Conservation (phyloP, 92 coral and sea anemone genomes). For the Scolanthus callimorphus region DNA sequence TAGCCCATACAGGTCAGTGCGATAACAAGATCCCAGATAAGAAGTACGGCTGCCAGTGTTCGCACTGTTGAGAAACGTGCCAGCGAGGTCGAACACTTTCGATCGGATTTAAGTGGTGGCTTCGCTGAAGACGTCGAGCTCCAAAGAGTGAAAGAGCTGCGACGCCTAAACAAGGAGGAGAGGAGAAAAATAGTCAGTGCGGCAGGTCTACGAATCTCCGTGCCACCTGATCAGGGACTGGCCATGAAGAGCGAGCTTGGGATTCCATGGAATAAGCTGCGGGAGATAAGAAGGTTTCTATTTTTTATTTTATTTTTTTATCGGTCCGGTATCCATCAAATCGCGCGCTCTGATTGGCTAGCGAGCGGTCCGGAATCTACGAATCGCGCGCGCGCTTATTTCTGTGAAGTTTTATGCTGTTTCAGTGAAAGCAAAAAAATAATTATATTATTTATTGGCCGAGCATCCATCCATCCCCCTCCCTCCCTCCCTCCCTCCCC, state of each 20-base stretch:
- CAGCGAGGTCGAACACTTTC: neutral
- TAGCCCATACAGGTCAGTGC: neutral
- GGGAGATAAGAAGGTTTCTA: neutral
- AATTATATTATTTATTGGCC: no score
- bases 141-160: neutral
- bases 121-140: neutral
- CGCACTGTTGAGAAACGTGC: neutral
- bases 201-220: neutral
- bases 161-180: neutral
- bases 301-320: no score
- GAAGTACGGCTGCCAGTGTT: neutral
- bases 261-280: neutral
- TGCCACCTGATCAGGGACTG: neutral
- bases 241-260: neutral
- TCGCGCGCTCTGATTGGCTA: no score
- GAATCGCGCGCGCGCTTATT: no score
- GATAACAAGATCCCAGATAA: neutral
- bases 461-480: no score
- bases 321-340: no score
- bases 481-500: no score
- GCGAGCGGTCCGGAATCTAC: no score
- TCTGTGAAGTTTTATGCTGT: no score
- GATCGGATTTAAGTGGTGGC: neutral
- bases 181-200: neutral
- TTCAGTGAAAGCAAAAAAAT: no score